phyloP scores from a whole-genome alignment of 2,888 invertebrate species.

The Silvanus unidentatus region DNA sequence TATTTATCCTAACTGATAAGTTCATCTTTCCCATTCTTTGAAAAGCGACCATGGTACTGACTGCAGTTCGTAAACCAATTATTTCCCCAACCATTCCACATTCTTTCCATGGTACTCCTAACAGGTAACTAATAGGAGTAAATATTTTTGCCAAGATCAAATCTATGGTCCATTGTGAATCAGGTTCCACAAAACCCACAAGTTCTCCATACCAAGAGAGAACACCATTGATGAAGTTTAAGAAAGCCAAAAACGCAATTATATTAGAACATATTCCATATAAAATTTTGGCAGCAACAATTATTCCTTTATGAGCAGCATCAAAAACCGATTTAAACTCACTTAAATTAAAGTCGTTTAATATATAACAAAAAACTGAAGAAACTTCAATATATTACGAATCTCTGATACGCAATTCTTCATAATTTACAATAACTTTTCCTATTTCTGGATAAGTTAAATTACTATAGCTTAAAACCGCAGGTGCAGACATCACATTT shows the following conservation, averaged over 20 bases:
- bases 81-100: slow-evolving; percentile 73
- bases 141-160: slow-evolving; percentile 81
- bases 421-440: no score
- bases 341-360: no score
- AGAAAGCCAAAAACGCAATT: slow-evolving; percentile 83
- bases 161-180: slow-evolving; percentile 57
- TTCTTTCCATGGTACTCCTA: slow-evolving; percentile 75
- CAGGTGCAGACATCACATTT: slow-evolving; percentile 94
- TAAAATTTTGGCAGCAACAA: slow-evolving; percentile 71
- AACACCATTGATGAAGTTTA: slow-evolving; percentile 77
- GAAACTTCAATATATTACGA: no score
- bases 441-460: slow-evolving; percentile 88
- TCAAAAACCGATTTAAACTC: slow-evolving; percentile 66
- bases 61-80: slow-evolving; percentile 82
- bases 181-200: slow-evolving; percentile 53
- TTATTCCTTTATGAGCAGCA: slow-evolving; percentile 86
- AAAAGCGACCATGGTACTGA: slow-evolving; percentile 92
- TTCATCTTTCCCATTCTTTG: slow-evolving; percentile 65
- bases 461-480: slow-evolving; percentile 84
- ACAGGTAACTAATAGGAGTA: slow-evolving; percentile 82
- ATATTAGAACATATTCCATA: slow-evolving; percentile 86
- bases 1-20: slow-evolving; percentile 56
- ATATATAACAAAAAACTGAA: no score
- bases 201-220: slow-evolving; percentile 75
- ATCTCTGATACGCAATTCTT: no score